Conservation (phyloP, 2,797 vertebrate species). For the Phrynocephalus forsythii region DNA sequence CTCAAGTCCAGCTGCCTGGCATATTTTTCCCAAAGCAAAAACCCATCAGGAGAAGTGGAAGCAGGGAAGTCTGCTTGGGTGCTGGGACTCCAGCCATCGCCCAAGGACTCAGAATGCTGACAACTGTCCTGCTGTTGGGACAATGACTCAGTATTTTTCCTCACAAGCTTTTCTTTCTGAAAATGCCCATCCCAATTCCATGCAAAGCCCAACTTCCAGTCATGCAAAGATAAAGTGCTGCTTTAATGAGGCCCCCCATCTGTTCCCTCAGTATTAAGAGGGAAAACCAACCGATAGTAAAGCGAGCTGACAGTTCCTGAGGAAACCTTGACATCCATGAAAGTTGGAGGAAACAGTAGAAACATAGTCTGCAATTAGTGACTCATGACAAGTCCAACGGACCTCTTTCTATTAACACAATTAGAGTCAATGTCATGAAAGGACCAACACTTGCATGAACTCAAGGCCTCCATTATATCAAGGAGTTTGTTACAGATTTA, state of each 20-base stretch:
- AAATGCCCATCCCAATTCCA: background rate
- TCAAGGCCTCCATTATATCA: conserved; percentile 36
- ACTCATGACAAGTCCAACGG: conserved; percentile 32
- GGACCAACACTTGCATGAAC: conserved; percentile 40
- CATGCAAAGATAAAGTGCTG: background rate
- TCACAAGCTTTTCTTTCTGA: background rate
- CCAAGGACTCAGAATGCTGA: background rate
- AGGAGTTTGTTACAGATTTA: conserved; percentile 18
- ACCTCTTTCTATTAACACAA: conserved; percentile 69
- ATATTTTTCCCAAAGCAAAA: background rate
- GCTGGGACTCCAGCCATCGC: background rate
- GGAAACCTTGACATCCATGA: conserved; percentile 62
- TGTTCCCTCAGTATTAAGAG: conserved; percentile 46
- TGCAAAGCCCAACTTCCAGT: background rate
- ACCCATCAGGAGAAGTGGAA: too few relatives aligned
- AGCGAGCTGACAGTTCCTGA: conserved; percentile 63
- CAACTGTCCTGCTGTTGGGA: background rate
- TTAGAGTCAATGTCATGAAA: conserved; percentile 65
- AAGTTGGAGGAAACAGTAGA: conserved; percentile 45
- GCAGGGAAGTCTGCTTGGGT: too few relatives aligned
- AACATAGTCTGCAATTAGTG: conserved; percentile 67
- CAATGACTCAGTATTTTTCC: background rate
- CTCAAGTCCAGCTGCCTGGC: background rate
- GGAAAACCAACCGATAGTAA: conserved; percentile 63
- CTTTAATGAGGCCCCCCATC: conserved; percentile 46